Evolutionary conservation across 2,113 vertebrate species (phyloP).

Genomic region (Ranitomeya variabilis): DNA sequence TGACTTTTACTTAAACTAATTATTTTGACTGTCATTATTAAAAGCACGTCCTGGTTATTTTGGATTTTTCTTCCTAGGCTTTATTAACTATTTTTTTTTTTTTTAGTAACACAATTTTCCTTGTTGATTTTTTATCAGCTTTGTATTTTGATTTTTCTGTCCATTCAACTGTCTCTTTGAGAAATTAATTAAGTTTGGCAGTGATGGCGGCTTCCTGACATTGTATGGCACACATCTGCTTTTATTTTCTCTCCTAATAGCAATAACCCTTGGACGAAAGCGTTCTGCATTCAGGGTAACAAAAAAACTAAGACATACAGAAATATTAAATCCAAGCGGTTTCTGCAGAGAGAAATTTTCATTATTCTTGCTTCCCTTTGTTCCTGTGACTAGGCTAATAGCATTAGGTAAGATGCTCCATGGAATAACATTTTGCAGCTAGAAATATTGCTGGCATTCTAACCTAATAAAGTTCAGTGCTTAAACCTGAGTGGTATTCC

Average conservation of each 20-base stretch:
- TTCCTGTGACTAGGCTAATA: constrained; percentile 53
- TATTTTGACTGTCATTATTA: not conserved
- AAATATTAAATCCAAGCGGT: constrained; percentile 45
- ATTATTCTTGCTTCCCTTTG: constrained; percentile 56
- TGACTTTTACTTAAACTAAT: not conserved
- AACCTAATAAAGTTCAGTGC: constrained; percentile 19
- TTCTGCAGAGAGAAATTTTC: constrained; percentile 49
- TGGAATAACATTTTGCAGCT: constrained; percentile 54
- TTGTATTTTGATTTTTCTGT: not conserved
- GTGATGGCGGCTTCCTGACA: not conserved
- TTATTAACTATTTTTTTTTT: not conserved
- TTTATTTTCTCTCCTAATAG: constrained; percentile 7
- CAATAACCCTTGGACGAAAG: constrained; percentile 23
- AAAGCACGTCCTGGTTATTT: not conserved
- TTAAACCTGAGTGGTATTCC: constrained; percentile 15
- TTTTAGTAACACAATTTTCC: not conserved
- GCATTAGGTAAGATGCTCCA: constrained; percentile 54
- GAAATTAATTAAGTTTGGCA: constrained; percentile 47
- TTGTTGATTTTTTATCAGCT: constrained; percentile 31
- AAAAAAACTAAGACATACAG: constrained; percentile 6
- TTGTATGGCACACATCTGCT: constrained; percentile 19
- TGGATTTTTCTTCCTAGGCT: not conserved
- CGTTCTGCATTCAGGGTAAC: not conserved
- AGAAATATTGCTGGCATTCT: constrained; percentile 40
- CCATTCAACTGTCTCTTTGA: not conserved